Percentiles rank a stretch among this genome's conserved stretches.
Evolutionary conservation across 1,140 invertebrate species (phyloP).

Genomic region (Galleria mellonella): DNA sequence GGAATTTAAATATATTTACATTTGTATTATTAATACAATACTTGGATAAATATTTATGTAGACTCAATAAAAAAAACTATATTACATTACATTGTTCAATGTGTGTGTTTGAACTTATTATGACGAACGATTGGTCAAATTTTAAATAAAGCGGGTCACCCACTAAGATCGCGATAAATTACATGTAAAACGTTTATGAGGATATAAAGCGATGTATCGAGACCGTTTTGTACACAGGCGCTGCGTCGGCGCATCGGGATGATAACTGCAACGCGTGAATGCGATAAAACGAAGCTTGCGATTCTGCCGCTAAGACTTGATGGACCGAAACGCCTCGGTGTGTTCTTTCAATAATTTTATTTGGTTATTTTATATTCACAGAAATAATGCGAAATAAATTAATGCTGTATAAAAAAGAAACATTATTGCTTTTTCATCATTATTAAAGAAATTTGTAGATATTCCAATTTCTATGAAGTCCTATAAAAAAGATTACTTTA

Average conservation of each 20-base stretch:
- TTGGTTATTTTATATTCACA: no score
- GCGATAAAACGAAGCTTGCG: conserved; percentile 36
- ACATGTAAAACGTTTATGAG: conserved; percentile 39
- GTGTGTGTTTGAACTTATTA: background rate
- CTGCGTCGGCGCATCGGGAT: conserved; percentile 14
- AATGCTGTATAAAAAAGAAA: no score
- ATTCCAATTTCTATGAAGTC: no score
- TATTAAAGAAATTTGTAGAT: no score
- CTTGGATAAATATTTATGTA: background rate
- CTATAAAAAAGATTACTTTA: no score
- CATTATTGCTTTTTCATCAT: no score
- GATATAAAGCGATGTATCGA: conserved; percentile 33
- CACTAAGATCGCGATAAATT: conserved; percentile 35
- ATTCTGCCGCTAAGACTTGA: conserved; percentile 39
- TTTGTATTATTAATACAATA: no score
- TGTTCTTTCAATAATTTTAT: no score
- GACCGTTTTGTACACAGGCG: conserved; percentile 28
- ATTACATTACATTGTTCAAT: no score
- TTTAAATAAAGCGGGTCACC: conserved; percentile 20
- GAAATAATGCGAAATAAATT: no score
- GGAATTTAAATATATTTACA: no score
- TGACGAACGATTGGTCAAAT: background rate
- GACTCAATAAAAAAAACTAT: no score
- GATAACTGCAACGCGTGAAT: conserved; percentile 21
- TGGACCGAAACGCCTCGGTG: conserved; percentile 22